phyloP scores from a whole-genome alignment of 2,113 vertebrate species.

The Tyto alba region DNA sequence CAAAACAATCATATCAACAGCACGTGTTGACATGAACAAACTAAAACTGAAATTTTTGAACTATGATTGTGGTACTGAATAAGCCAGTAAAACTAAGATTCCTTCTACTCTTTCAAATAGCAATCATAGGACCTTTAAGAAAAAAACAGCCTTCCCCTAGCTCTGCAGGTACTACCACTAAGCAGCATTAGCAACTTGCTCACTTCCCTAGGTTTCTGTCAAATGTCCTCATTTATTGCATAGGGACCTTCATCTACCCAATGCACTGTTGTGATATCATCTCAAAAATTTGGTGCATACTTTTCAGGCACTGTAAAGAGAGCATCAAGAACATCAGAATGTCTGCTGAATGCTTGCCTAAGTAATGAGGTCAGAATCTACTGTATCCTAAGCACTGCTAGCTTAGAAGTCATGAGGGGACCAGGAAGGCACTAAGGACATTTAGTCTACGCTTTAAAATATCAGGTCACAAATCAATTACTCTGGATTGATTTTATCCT shows the following conservation, averaged over 20 bases:
- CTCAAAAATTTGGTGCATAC: not conserved
- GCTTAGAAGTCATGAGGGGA: not conserved
- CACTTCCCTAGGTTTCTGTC: not conserved
- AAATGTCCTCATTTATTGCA: not conserved
- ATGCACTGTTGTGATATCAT: not conserved
- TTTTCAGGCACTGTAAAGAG: not conserved
- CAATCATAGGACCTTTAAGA: not conserved
- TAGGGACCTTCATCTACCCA: not conserved
- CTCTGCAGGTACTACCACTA: not conserved
- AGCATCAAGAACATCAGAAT: not conserved
- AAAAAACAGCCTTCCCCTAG: not conserved
- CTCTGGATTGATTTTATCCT: conserved; percentile 11
- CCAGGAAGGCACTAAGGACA: not conserved
- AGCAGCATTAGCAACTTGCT: not conserved
- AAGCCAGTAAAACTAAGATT: not conserved
- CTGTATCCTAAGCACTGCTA: not conserved
- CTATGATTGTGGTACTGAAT: rapidly evolving
- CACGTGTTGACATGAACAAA: not conserved
- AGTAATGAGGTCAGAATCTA: not conserved
- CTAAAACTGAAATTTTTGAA: not conserved
- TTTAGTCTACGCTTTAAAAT: not conserved
- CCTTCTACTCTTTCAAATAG: not conserved
- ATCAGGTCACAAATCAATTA: conserved; percentile 44
- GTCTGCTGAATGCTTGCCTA: not conserved
- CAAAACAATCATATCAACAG: not conserved